Conservation (phyloP, 2,113 vertebrate species). For the Speoplatyrhinus poulsoni region DNA sequence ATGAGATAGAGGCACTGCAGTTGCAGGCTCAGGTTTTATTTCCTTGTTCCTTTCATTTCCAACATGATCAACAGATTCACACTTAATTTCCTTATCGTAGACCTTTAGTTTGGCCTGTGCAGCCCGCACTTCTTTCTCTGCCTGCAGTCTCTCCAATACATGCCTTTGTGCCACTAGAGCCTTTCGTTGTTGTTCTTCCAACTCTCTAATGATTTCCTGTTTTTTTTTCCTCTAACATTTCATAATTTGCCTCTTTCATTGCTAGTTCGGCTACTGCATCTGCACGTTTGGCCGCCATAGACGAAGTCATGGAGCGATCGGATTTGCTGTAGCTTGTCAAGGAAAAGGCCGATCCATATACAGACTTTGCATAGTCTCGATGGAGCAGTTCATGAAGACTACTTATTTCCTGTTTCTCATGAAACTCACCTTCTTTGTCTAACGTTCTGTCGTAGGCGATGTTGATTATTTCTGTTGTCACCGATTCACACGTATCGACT, state of each 20-base stretch:
- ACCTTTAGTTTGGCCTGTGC: slow-evolving; percentile 14
- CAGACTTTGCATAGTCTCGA: slow-evolving; percentile 4
- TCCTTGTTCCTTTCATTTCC: background rate
- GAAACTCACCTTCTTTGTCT: background rate
- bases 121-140: background rate
- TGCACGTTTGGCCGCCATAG: background rate
- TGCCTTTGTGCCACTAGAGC: slow-evolving; percentile 8
- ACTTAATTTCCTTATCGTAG: background rate
- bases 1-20: background rate
- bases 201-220: slow-evolving; percentile 1
- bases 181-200: slow-evolving; percentile 25
- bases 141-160: slow-evolving; percentile 2
- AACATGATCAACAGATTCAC: background rate
- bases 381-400: background rate
- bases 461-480: background rate
- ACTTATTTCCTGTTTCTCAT: background rate
- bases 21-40: background rate
- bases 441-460: background rate
- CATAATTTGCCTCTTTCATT: slow-evolving; percentile 15
- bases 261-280: slow-evolving; percentile 1
- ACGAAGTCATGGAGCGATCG: background rate
- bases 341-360: background rate
- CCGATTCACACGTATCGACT: slow-evolving; percentile 2
- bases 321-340: background rate
- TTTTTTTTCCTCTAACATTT: slow-evolving; percentile 15